Base-by-base conservation (phyloP, 2,888 invertebrate genomes). In the Eristalis tenax region DNA sequence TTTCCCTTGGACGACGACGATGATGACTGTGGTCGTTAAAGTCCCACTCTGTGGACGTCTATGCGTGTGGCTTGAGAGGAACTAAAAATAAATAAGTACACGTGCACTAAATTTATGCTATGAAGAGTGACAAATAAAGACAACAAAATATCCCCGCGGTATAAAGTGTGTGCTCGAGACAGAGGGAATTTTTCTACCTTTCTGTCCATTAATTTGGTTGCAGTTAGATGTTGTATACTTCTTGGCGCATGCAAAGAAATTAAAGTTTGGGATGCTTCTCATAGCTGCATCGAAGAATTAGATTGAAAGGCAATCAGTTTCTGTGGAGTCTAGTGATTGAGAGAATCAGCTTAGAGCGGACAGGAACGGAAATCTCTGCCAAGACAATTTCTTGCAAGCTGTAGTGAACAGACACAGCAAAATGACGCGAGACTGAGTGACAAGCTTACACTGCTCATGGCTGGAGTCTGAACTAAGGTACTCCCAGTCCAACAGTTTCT, bases 41-140 rank as follows among this genome's bases (percentile, higher is more conserved):
- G 50, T 50, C 50, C 50, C 50, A 50, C 50, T 5, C 50, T 8
- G 4, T 5, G 18, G 18, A 18, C 18, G 66, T 35, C 50, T 35
- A 26, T 66, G 68, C 61, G 73, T 74, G 73, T 73, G 71, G 40
- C 15, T 26, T 15, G 38, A 59, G 59, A 35, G 59, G 8, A 6
- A 56, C 70, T 78, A 78, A 38, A 78, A 78, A 71, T 70, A 70
- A 56, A 8, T 57, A 18, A 32, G 78, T 78, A 38, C 78, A 56
- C 23, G 8, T 78, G 78, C 65, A 79, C 78, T 59, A 38, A 40
- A 15, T n/a, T 5, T 11, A 23, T 56, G n/a, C 50, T n/a, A 61
- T 28, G 59, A 32, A 43, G 10, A 1, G 6, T 23, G 0, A 22
- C 5, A 68, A 22, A 11, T 3, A 11, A 56, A n/a, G n/a, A n/a